phyloP scores from a whole-genome alignment of 2,888 invertebrate species.

The Archips crataeganus region DNA sequence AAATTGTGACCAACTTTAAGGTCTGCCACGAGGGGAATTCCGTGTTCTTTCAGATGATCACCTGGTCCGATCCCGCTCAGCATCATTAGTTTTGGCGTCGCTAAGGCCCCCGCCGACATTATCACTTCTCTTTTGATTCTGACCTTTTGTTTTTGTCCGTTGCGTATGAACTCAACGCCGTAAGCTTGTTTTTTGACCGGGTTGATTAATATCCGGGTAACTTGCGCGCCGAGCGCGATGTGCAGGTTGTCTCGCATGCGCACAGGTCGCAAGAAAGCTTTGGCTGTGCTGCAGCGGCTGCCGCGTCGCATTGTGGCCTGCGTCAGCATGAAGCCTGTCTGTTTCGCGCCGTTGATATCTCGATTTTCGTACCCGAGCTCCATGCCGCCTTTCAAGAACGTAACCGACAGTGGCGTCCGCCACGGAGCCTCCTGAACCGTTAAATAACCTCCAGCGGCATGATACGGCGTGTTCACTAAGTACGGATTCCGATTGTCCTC shows the following conservation, averaged over 20 bases:
- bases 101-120: conserved; percentile 94
- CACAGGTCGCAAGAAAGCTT: conserved; percentile 94
- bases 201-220: conserved; percentile 89
- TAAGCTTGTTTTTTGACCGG: conserved; percentile 89
- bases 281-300: conserved; percentile 94
- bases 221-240: conserved; percentile 92
- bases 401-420: conserved; percentile 92
- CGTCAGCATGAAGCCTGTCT: conserved; percentile 94
- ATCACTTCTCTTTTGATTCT: conserved; percentile 93
- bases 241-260: conserved; percentile 92
- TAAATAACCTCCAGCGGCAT: conserved; percentile 91
- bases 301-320: conserved; percentile 94
- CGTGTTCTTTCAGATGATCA: conserved; percentile 89
- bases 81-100: conserved; percentile 96
- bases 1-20: conserved; percentile 93
- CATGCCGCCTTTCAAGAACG: conserved; percentile 92
- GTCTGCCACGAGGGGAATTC: conserved; percentile 91
- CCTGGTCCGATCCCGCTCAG: conserved; percentile 94
- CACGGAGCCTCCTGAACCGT: conserved; percentile 95
- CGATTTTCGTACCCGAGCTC: conserved; percentile 93
- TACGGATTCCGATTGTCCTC: conserved; percentile 96
- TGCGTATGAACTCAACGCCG: conserved; percentile 90
- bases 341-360: conserved; percentile 93
- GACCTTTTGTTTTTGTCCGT: conserved; percentile 88
- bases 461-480: conserved; percentile 90